Base-by-base conservation (phyloP, 2,797 vertebrate species). In the Oryzias dopingdopingensis region DNA sequence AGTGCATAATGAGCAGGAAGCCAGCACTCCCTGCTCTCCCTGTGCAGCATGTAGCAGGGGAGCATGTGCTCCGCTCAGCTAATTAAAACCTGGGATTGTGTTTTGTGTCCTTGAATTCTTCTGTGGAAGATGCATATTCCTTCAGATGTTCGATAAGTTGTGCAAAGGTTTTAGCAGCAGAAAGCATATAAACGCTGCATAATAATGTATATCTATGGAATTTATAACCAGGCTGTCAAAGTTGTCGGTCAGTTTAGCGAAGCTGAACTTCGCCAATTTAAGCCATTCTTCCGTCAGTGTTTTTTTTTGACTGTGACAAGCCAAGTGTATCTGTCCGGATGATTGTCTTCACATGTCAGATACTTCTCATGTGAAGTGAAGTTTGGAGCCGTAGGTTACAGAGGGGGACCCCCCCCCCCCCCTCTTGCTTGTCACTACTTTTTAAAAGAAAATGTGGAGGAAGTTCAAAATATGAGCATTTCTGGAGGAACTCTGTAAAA, bases 1-100 rank as follows among this genome's bases (percentile, higher is more conserved):
- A 91, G 88, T 77, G 62, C 82, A 79, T 91, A 92, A 92, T 90
- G 89, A 91, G 91, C 76, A 85, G 66, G 81, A 89, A 85, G 77
- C 81, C 86, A 81, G 76, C 69, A 52, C 70, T 82, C 84, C 80
- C 65, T 49, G 42, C 70, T 80, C 82, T 86, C 83, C 74, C 81
- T 17, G 54, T 77, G 79, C 81, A 67, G 69, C 49, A 72, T 59
- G 73, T 45, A 68, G 83, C 79, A 70, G 73, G 81, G 62, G 84
- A 82, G 71, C 70, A 76, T 71, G 76, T 63, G 70, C 83, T 51
- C 42, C 70, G 57, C 74, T 68, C 72, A 13, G 72, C 86, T 88
- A 87, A 89, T 91, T 90, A 87, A 90, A 86, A 85, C 72, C 50
- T 55, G 52, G 66, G 55, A 65, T 63, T 82, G 73, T 65, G 65